Evolutionary conservation across 2,888 invertebrate species (phyloP), one percentile per base, ranked within the genome.

Genomic region (Hirtodrosophila confusa): DNA sequence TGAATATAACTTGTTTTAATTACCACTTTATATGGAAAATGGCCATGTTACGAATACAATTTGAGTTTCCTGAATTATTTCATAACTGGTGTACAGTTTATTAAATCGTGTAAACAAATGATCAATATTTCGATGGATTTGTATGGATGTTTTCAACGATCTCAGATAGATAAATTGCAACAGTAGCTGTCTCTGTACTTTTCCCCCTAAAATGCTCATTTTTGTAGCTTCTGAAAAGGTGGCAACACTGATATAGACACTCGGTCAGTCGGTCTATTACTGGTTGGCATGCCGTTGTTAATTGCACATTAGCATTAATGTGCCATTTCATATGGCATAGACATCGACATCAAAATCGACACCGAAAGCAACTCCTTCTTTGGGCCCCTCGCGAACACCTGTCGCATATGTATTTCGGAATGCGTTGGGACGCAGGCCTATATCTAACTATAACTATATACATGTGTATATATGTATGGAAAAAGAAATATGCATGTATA

Each of bases 251-350:
- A 11, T 10, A 51, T 36, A 50, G 33, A 11, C 36, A 49, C 31
- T 45, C 29, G 27, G 31, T 39, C 23, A 40, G 39, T 47, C 33
- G n/a, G 35, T 35, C 43, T 17, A 12, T 6, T 2, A 47, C 56
- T 47, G 61, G 47, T 69, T 72, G 55, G 54, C 76, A 75, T 54
- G 55, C 43, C 35, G 49, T 23, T 76, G 75, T 54, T 75, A 76
- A 76, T 69, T 62, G 39, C 37, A 64, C 68, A 84, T 80, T 83
- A 66, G 63, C 69, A 77, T 68, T 79, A 51, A 70, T 63, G 51
- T 54, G 58, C 45, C 65, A 70, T 66, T 49, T 58, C 36, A 51
- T 56, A 55, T 62, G 53, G 39, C 69, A 58, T 44, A 61, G 29
- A 31, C 47, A 60, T 31, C 31, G 31, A 31, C 8, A 31, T 6